Evolutionary conservation across 2,888 invertebrate genomes (phyloP), one percentile per base, ranked within the genome.

Genomic region (Dasypolia templi): DNA sequence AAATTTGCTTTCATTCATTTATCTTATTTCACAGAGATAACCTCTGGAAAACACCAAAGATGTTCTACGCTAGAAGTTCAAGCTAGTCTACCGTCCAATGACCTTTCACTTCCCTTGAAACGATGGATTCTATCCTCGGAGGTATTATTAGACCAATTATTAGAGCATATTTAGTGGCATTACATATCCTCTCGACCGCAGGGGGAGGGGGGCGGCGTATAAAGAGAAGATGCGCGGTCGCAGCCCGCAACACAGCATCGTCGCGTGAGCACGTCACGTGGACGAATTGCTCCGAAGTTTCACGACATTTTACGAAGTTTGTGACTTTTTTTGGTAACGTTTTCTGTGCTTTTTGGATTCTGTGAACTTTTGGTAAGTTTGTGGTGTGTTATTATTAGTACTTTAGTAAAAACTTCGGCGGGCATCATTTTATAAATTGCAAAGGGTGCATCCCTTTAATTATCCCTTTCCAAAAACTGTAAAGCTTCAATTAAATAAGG

Each of bases 131-230:
- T 72, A 86, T 75, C 76, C 83, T 81, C 55, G 79, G 49, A 75
- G 66, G 55, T 64, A 83, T 82, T 75, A 86, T 86, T 86, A 87
- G 70, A 63, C 62, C 77, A 86, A 85, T 86, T 86, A 88, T 87
- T 85, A 86, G 88, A 87, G 82, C 85, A 85, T 81, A 85, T 86
- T 86, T 81, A 85, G 75, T 84, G 77, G 72, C 83, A 83, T 86
- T 85, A 86, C 86, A 85, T 85, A 85, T 85, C 83, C 76, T 85
- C 79, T 72, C 55, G 35, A 46, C 32, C n/a, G 22, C 56, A 22
- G 22, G 22, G 59, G 69, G 90, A 92, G 90, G 93, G 94, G 94
- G 94, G 86, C 79, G 75, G 82, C 89, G 89, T 94, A 94, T 94
- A 94, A 91, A 94, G 91, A 78, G 89, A 88, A 90, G 93, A 91